These are phyloP conservation scores for Neelides folsomi DNA, from an alignment of 2,888 invertebrate species.

Conservation along the genomic window DNA sequence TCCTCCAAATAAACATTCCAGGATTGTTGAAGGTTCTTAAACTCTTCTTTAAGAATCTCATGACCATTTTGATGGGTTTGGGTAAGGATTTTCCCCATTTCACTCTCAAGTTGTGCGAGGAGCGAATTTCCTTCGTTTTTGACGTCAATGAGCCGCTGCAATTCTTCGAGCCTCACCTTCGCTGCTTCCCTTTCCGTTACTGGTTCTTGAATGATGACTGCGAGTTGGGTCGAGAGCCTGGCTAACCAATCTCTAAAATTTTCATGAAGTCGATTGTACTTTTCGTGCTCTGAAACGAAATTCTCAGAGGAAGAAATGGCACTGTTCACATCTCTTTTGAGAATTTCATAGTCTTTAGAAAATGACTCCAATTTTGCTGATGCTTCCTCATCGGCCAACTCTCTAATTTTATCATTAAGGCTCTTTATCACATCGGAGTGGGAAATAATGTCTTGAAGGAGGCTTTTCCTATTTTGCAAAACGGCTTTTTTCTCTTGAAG, in stretches of 20 bases:
- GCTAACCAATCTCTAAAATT: conserved; percentile 70
- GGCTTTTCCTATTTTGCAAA: conserved; percentile 62
- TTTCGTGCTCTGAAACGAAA: conserved; percentile 66
- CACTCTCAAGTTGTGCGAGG: conserved; percentile 54
- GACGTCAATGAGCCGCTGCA: conserved; percentile 13
- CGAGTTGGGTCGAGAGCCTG: conserved; percentile 62
- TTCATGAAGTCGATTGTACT: conserved; percentile 57
- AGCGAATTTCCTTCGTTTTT: conserved; percentile 33
- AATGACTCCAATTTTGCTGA: conserved; percentile 58
- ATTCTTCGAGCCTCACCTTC: conserved; percentile 51
- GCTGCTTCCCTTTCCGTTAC: conserved; percentile 65
- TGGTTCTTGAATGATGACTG: conserved; percentile 61
- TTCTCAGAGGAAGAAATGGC: conserved; percentile 54
- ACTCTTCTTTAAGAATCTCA: conserved; percentile 55
- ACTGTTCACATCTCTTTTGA: conserved; percentile 53
- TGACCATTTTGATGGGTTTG: conserved; percentile 68
- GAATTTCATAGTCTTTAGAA: conserved; percentile 55
- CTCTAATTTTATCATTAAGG: conserved; percentile 64
- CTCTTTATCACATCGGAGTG: conserved; percentile 74
- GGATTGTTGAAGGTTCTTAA: conserved; percentile 56
- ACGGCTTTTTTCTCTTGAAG: conserved; percentile 79
- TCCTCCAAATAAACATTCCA: conserved; percentile 63
- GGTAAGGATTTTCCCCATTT: conserved; percentile 56
- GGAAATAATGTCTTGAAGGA: conserved; percentile 71
- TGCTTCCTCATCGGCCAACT: conserved; percentile 65